phyloP scores from a whole-genome alignment of 2,797 vertebrate genomes.

The Ispidina picta region DNA sequence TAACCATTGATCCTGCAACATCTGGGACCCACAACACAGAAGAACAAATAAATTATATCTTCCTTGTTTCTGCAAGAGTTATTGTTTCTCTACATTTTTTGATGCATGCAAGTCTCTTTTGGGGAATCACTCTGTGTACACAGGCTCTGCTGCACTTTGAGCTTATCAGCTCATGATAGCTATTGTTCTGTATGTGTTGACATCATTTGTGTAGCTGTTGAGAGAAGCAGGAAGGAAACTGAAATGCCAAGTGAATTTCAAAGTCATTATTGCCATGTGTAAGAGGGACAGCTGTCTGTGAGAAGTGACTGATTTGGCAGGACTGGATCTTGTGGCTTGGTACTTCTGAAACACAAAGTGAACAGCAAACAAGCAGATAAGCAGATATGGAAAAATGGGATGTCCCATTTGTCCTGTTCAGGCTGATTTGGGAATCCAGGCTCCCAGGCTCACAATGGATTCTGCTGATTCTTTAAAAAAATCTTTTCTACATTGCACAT shows the following conservation, averaged over 20 bases:
- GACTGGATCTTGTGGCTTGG: not conserved
- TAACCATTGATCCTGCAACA: not conserved
- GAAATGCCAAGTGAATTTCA: conserved; percentile 45
- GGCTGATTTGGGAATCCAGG: not conserved
- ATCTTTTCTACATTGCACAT: not conserved
- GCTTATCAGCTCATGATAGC: not conserved
- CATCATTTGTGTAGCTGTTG: conserved; percentile 55
- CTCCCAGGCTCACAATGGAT: not conserved
- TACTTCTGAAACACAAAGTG: not conserved
- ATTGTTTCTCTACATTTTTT: not conserved
- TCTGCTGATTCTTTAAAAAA: not conserved
- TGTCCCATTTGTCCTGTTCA: not conserved
- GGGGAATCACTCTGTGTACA: not conserved
- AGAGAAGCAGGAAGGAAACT: conserved; percentile 62
- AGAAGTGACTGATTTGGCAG: conserved; percentile 22
- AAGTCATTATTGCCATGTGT: not conserved
- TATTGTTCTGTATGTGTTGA: conserved; percentile 41
- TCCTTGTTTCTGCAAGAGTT: not conserved
- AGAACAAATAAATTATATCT: not conserved
- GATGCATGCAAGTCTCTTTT: not conserved
- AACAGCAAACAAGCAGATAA: conserved; percentile 6
- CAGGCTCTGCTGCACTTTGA: not conserved
- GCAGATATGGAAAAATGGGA: not conserved
- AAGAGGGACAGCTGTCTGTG: conserved; percentile 11
- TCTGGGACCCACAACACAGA: not conserved